These are phyloP conservation scores for Coelinius sp. DNA, from an alignment of 2,888 invertebrate species.

Conservation along the genomic window DNA sequence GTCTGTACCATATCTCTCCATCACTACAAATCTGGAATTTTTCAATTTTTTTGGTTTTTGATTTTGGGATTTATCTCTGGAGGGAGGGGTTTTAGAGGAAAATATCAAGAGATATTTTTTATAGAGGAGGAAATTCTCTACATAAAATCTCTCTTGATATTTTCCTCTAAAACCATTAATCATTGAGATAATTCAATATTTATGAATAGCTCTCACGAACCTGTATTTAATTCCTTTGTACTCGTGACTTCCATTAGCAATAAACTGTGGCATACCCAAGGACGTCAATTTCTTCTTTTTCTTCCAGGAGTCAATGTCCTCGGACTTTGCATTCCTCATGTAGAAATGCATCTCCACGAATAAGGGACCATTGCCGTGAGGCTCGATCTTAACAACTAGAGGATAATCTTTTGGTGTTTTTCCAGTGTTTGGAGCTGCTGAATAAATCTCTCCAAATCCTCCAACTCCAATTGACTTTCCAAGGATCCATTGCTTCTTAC, in stretches of 20 bases:
- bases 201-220: constrained; percentile 72
- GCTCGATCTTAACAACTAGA: constrained; percentile 88
- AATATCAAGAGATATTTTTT: too few species aligned
- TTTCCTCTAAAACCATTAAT: neutral
- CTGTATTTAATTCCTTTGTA: constrained; percentile 84
- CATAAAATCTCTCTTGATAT: too few species aligned
- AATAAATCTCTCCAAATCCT: constrained; percentile 95
- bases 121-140: too few species aligned
- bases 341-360: constrained; percentile 96
- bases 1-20: constrained; percentile 92
- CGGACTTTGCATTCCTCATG: constrained; percentile 80
- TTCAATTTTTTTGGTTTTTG: neutral
- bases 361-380: constrained; percentile 91
- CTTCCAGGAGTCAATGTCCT: constrained; percentile 81
- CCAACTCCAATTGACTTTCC: constrained; percentile 91
- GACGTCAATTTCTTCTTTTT: constrained; percentile 77
- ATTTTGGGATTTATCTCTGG: too few species aligned
- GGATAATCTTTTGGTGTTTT: constrained; percentile 75
- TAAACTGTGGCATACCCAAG: constrained; percentile 88
- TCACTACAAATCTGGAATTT: constrained; percentile 74
- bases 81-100: too few species aligned
- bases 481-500: constrained; percentile 87
- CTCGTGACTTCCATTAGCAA: constrained; percentile 88
- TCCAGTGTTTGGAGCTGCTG: constrained; percentile 72
- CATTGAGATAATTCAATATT: neutral